These are phyloP conservation scores for Equus quagga DNA, from an alignment of 2,113 vertebrate species.

Conservation along the genomic window DNA sequence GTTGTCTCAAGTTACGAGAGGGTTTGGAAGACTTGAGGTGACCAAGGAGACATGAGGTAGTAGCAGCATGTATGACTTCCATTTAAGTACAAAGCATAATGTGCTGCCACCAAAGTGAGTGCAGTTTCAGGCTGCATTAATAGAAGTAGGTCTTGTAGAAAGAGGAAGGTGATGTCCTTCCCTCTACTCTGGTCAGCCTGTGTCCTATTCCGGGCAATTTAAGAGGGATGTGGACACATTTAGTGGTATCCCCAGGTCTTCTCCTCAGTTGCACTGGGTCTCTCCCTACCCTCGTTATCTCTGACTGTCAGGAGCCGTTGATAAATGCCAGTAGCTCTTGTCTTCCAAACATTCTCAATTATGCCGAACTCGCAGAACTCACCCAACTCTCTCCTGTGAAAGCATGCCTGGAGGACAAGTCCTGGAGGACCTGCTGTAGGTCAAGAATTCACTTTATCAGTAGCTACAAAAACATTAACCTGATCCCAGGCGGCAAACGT, in stretches of 20 bases:
- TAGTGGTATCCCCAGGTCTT: neutral
- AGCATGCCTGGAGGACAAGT: conserved; percentile 71
- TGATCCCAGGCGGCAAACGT: conserved; percentile 75
- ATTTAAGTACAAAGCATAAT: neutral
- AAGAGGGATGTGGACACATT: neutral
- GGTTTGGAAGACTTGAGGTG: neutral
- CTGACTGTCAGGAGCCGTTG: neutral
- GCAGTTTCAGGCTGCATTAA: neutral
- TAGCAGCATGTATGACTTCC: neutral
- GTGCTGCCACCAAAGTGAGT: neutral
- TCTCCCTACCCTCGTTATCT: neutral
- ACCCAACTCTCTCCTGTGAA: conserved; percentile 65
- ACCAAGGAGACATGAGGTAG: neutral
- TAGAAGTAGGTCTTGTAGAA: neutral
- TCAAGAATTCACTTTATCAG: conserved; percentile 85
- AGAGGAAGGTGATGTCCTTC: neutral
- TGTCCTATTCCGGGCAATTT: neutral
- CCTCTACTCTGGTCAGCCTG: neutral
- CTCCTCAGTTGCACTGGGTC: neutral
- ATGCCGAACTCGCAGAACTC: neutral
- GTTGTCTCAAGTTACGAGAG: neutral
- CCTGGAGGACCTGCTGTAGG: conserved; percentile 65
- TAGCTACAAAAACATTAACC: conserved; percentile 78
- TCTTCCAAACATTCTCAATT: conserved; percentile 61
- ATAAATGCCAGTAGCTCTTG: neutral